Conservation (phyloP, 2,888 invertebrate genomes). For the Drosophila trichaetosa region DNA sequence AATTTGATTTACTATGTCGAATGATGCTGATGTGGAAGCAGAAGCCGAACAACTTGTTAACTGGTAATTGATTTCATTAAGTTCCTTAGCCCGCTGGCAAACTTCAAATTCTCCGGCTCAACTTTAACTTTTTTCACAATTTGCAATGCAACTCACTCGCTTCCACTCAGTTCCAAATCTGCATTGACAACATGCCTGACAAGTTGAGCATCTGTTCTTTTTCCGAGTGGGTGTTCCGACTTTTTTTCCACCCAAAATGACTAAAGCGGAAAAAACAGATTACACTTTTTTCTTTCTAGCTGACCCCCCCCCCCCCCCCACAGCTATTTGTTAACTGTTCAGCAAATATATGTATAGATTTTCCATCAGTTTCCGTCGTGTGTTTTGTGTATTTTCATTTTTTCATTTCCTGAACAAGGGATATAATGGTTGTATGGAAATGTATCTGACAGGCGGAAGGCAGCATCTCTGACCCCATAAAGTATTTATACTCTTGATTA, state of each 20-base stretch:
- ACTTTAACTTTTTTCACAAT: slow-evolving; percentile 18
- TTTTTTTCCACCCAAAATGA: neutral
- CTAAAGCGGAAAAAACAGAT: slow-evolving; percentile 21
- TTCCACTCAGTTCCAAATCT: slow-evolving; percentile 4
- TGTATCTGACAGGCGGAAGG: neutral
- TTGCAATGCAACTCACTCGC: slow-evolving; percentile 4
- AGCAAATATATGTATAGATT: slow-evolving; percentile 35
- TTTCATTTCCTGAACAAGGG: neutral
- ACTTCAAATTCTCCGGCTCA: slow-evolving; percentile 55
- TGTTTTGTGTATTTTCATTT: neutral
- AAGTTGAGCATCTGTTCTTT: slow-evolving; percentile 41
- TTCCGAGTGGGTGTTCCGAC: neutral
- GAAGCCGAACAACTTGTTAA: slow-evolving; percentile 31
- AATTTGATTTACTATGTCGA: slow-evolving; percentile 59
- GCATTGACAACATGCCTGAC: slow-evolving; percentile 44
- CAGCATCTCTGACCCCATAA: neutral
- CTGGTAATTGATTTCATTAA: slow-evolving; percentile 74
- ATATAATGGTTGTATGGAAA: neutral
- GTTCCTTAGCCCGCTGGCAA: slow-evolving; percentile 22
- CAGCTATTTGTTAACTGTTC: slow-evolving; percentile 40
- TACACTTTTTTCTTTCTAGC: slow-evolving; percentile 1
- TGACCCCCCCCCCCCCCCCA: slow-evolving; percentile 13
- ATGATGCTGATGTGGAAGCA: slow-evolving; percentile 24
- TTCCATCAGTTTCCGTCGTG: slow-evolving; percentile 43
- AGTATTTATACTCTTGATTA: neutral